Conservation (phyloP, 2,888 invertebrate species). For the Drosophila cognata region DNA sequence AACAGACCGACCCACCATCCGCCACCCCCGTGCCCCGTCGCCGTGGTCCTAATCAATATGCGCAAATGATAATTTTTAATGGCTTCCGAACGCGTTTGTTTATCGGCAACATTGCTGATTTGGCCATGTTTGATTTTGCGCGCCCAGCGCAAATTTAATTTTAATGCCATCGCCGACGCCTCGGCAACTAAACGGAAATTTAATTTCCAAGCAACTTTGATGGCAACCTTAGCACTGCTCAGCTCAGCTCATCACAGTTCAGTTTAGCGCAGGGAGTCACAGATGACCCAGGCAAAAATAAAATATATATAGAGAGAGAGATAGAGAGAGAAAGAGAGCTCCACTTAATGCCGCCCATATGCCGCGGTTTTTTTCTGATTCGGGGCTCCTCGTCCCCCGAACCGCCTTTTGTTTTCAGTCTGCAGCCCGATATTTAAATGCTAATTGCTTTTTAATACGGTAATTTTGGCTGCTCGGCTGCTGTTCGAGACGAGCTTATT, state of each 20-base stretch:
- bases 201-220: conserved; percentile 72
- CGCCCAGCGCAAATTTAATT: conserved; percentile 75
- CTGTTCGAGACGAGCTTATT: conserved; percentile 75
- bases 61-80: conserved; percentile 82
- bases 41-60: conserved; percentile 73
- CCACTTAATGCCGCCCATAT: conserved; percentile 64
- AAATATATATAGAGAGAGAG: fast-evolving
- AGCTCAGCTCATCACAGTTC: conserved; percentile 5
- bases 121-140: conserved; percentile 70
- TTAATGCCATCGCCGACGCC: conserved; percentile 58
- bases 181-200: conserved; percentile 75
- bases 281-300: conserved; percentile 4
- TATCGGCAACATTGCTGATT: conserved; percentile 78
- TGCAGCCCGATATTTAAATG: conserved; percentile 68
- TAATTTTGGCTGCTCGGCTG: conserved; percentile 68
- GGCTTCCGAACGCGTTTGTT: conserved; percentile 81
- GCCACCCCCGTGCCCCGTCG: not conserved
- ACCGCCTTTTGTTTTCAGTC: conserved; percentile 47
- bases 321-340: conserved; percentile 9
- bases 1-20: not conserved
- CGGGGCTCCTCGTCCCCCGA: not conserved
- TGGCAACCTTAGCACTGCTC: conserved; percentile 27
- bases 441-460: conserved; percentile 84
- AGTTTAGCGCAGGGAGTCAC: conserved; percentile 12
- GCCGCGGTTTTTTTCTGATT: conserved; percentile 34